Percentiles rank a stretch among this genome's conserved stretches.
Evolutionary conservation across 2,113 vertebrate species (phyloP).

Genomic region (Aspiorhynchus laticeps): DNA sequence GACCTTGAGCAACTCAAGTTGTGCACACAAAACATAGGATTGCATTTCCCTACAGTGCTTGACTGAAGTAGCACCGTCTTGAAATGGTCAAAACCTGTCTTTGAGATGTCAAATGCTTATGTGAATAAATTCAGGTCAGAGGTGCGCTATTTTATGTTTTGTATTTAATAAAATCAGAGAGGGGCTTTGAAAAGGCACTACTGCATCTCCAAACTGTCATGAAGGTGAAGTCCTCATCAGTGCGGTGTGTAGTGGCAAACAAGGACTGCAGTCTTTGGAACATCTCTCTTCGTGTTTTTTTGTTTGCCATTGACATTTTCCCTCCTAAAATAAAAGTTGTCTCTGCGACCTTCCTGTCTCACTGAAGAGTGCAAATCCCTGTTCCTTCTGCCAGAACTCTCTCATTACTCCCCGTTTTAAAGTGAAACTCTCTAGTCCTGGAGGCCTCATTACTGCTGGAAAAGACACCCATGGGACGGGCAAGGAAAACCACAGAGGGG

Average conservation of each 20-base stretch:
- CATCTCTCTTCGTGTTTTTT: slow-evolving; percentile 69
- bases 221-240: slow-evolving; percentile 47
- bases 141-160: slow-evolving; percentile 42
- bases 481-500: slow-evolving; percentile 71
- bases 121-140: slow-evolving; percentile 53
- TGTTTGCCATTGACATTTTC: slow-evolving; percentile 73
- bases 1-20: slow-evolving; percentile 57
- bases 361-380: slow-evolving; percentile 73
- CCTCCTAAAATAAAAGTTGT: slow-evolving; percentile 76
- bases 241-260: slow-evolving; percentile 61
- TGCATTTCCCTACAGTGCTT: slow-evolving; percentile 51
- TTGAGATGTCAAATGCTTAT: slow-evolving; percentile 49
- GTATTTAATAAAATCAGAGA: slow-evolving; percentile 39
- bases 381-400: slow-evolving; percentile 76
- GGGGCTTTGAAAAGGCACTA: slow-evolving; percentile 32
- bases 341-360: slow-evolving; percentile 76
- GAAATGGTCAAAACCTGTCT: slow-evolving; percentile 51
- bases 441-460: slow-evolving; percentile 81
- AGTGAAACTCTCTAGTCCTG: slow-evolving; percentile 75
- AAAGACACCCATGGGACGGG: slow-evolving; percentile 80
- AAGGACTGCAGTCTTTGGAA: slow-evolving; percentile 69
- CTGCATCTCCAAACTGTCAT: slow-evolving; percentile 49
- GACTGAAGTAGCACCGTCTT: slow-evolving; percentile 48
- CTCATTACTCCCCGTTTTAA: slow-evolving; percentile 78
- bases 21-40: slow-evolving; percentile 10